phyloP scores from a whole-genome alignment of 1,140 invertebrate genomes.

The Thaumatotibia leucotreta region DNA sequence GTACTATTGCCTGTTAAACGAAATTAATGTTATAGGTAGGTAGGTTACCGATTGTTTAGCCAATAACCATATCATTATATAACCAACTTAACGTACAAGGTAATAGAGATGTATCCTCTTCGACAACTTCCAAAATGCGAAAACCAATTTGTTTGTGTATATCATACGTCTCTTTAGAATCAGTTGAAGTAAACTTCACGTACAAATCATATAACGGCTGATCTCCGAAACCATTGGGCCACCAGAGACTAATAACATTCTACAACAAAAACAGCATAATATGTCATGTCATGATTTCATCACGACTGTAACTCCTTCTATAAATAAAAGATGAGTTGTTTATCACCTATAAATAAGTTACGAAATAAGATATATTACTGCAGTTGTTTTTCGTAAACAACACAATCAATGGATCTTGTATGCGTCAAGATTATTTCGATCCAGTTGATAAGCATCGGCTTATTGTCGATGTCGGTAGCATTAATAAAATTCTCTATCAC shows the following conservation, averaged over 20 bases:
- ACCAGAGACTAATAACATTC: conserved; percentile 83
- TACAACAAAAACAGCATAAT: conserved; percentile 27
- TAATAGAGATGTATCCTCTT: conserved; percentile 74
- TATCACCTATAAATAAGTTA: neutral
- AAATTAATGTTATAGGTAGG: neutral
- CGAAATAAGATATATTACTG: neutral
- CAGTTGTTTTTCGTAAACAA: neutral
- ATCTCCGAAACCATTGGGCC: conserved; percentile 95
- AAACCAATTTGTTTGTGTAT: conserved; percentile 87
- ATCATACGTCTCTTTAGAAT: conserved; percentile 32
- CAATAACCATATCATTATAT: neutral
- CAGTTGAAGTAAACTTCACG: conserved; percentile 69
- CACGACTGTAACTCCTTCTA: neutral
- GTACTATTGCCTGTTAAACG: conserved; percentile 45
- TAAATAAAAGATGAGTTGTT: neutral
- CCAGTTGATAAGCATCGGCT: neutral
- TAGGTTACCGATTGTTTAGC: neutral
- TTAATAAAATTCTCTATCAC: too few species aligned
- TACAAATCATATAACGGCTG: conserved; percentile 87
- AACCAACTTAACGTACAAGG: conserved; percentile 55
- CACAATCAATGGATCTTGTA: neutral
- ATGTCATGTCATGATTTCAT: neutral
- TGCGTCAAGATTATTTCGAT: neutral
- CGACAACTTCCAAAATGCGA: conserved; percentile 88
- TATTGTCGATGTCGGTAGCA: neutral